Base-by-base conservation (phyloP, 1,140 invertebrate genomes). In the Chironomus tepperi region DNA sequence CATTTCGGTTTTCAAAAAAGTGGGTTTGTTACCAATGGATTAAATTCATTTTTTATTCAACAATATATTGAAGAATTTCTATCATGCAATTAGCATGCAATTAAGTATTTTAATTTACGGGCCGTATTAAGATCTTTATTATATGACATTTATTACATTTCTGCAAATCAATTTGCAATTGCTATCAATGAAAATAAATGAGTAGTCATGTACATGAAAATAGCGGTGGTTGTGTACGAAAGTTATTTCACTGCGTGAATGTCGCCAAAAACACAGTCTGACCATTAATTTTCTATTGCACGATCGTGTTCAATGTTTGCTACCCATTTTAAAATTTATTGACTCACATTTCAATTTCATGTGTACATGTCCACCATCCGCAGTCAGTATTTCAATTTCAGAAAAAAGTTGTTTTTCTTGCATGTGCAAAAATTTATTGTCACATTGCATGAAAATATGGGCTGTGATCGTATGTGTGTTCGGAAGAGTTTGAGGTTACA, bases 271-370 rank as follows among this genome's bases (percentile, higher is more conserved):
- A 57, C 12, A 15, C 9, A 70, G 65, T 70, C 16, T 70, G 65
- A 18, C 65, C 65, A 70, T 70, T 70, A 70, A 70, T 70, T 70
- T 70, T 70, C 47, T 57, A 57, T 57, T 18, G 19, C 65, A 18
- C 65, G 6, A 70, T 21, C 19, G 18, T 70, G 65, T 70, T 67
- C 43, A 47, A 10, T 57, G 47, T n/a, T 18, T 70, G 65, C 16
- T 19, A 21, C 65, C 47, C 65, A 70, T 70, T 70, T 70, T 70
- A 70, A 21, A 70, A 70, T 70, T 70, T 70, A 70, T 70, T 70
- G 65, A 70, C 65, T 70, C 65, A 70, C 65, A 21, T 57, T 57
- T 57, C 47, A 57, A 57, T 57, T 57, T 57, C 47, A 57, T 57
- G 47, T 57, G n/a, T 15, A 57, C 5, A 57, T 57, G 47, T 57